Percentiles rank a stretch among this genome's conserved stretches.
phyloP scores from a whole-genome alignment of 2,888 invertebrate species.

The Leptodirus hochenwartii region DNA sequence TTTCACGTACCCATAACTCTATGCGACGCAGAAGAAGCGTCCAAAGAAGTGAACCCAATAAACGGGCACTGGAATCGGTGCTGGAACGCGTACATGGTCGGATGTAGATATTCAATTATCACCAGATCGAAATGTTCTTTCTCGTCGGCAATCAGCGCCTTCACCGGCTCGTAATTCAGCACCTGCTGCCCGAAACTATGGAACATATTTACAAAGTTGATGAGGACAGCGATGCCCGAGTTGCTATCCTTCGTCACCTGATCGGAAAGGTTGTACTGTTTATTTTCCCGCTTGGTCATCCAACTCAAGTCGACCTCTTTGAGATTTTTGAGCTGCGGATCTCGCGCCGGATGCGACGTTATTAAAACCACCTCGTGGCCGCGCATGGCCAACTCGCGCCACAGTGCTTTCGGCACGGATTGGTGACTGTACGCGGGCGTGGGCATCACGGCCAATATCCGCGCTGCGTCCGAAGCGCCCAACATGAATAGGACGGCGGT shows the following conservation, averaged over 20 bases:
- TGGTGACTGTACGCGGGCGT: slow-evolving; percentile 3
- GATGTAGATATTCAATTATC: neutral
- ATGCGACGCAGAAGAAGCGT: neutral
- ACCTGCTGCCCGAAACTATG: too few relatives aligned
- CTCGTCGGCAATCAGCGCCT: too few relatives aligned
- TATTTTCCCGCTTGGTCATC: too few relatives aligned
- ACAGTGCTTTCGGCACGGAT: neutral
- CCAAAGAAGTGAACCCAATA: neutral
- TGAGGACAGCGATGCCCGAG: too few relatives aligned
- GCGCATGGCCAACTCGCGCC: neutral
- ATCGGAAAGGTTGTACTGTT: too few relatives aligned
- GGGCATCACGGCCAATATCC: slow-evolving; percentile 3
- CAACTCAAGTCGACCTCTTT: neutral
- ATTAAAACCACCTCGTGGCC: slow-evolving; percentile 2
- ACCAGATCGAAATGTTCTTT: slow-evolving; percentile 4
- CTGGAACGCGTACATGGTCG: slow-evolving; percentile 3
- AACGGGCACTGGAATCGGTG: slow-evolving; percentile 1
- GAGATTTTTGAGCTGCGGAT: neutral
- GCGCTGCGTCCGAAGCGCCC: too few relatives aligned
- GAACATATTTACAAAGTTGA: too few relatives aligned
- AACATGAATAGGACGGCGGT: too few relatives aligned
- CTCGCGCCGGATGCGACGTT: neutral
- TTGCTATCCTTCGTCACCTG: too few relatives aligned
- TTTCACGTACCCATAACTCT: neutral
- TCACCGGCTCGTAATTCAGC: too few relatives aligned